Base-by-base conservation (phyloP, 1,140 invertebrate genomes). In the Saccostrea echinata region DNA sequence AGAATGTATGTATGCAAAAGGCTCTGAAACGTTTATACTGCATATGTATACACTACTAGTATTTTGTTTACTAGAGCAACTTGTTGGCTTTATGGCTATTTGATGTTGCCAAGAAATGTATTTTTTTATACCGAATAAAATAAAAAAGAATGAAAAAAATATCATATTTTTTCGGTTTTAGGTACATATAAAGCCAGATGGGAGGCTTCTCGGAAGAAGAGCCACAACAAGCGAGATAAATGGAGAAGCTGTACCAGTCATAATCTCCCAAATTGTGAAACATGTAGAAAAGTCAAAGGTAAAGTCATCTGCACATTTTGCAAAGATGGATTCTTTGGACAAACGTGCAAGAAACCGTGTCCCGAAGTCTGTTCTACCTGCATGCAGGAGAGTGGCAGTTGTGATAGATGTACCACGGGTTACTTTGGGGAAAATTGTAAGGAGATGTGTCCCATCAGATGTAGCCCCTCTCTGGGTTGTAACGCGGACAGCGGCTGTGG, bases 401-500 rank as follows among this genome's bases (percentile, higher is more conserved):
- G 68, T 30, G 11, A 30, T 27, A 3, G 27, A 12, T 76, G 68
- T 16, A 8, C 68, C 3, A 13, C 27, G 11, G 68, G 27, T 13
- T 76, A 76, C 27, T 76, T 76, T 30, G 68, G 68, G 16, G 24
- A 16, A 2, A 76, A 18, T 27, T 76, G 68, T 76, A 76, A 76
- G 27, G 68, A 76, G 27, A 2, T 30, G 68, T 76, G 68, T 9
- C 68, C 68, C 27, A 30, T 27, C 27, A 27, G 68, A 16, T 76
- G 68, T 4, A 33, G 13, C 3, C 68, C 27, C 27, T 76, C 68
- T 11, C 3, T 76, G 68, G 68, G 68, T 3, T 76, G 68, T 76
- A 76, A 76, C 27, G 68, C 68, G 30, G 68, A 33, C 27, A 76
- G 68, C 16, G 68, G 68, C 11, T 76, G 68, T 76, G 68, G 24